Evolutionary conservation across 2,113 vertebrate genomes (phyloP), one percentile per base, ranked within the genome.

Genomic region (Prochilodus magdalenae): DNA sequence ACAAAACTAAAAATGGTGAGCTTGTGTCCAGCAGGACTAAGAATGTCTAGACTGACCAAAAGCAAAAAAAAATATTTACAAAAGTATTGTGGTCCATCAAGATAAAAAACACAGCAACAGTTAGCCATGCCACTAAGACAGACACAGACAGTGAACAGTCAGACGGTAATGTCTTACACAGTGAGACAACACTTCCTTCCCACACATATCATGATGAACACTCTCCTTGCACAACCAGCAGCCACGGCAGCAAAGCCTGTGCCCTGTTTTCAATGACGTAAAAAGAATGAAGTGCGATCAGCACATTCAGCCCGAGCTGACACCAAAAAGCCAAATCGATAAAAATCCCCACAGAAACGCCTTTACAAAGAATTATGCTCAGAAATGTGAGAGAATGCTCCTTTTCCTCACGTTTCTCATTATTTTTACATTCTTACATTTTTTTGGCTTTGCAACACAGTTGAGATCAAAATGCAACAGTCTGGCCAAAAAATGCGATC

Each of bases 401-500:
- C 55, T 59, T 75, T 26, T 44, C 49, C 60, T 33, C 51, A 14
- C 51, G 67, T 69, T 60, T 70, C 51, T 75, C 13, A 12, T 81
- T 73, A 22, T 27, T 62, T 22, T 51, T 44, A 67, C 65, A 33
- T 77, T 33, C 59, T 59, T 40, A n/a, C 74, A 67, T 59, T 5
- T 22, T 85, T 79, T 36, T 40, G 27, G n/a, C n/a, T n/a, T n/a
- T 11, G n/a, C 30, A 57, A 81, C 18, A 27, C 33, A 67, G 33
- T 40, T 24, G 75, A 65, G 44, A 79, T 75, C 26, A 65, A 81
- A 77, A 36, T 53, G 40, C 26, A 47, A 66, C 47, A 69, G 4
- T 18, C 69, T 71, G 40, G 24, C 29, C 57, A 51, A 73, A 75
- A 84, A 66, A 51, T 62, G 8, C 13, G 82, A 49, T 75, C 36